Evolutionary conservation across 2,113 vertebrate genomes (phyloP), one percentile per base, ranked within the genome.

Genomic region (Neomonachus schauinslandi): DNA sequence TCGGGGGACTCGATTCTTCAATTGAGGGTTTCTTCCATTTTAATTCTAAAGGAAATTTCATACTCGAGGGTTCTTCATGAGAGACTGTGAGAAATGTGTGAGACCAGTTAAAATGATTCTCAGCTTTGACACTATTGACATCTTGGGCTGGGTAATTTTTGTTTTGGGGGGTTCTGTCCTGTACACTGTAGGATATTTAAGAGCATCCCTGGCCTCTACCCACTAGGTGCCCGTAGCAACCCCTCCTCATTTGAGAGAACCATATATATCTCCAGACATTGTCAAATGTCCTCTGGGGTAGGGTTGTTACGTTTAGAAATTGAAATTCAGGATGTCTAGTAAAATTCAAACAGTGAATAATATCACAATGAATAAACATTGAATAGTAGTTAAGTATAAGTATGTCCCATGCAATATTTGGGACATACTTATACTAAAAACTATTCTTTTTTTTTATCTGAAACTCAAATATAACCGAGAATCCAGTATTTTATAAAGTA

Each of bases 381-480:
- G 10, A 89, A 51, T 85, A 96, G 57, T 83, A 83, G 74, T 83
- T 86, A 82, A 84, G 14, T 81, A 26, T 57, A 80, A 67, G 22
- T 81, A 55, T 83, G 33, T 53, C 39, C 33, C 61, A 67, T 36
- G 39, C n/a, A 91, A 55, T 69, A 76, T 79, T 67, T 93, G 57
- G 53, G 28, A 82, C 24, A 61, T 81, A 90, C 7, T 72, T 74
- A 67, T 49, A 76, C 80, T 83, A 86, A 96, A 91, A 49, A 61
- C 2, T 67, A 57, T 69, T 92, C 28, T 26, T 46, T 95, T 39
- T 49, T 28, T 86, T 61, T 51, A 83, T 74, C 71, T 55, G 65
- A 85, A 95, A 84, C 85, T 89, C 57, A 85, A 71, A 85, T 89
- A n/a, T 82, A 92, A 81, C 22, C 59, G n/a, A 55, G 81, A 89